phyloP scores from a whole-genome alignment of 1,140 invertebrate species.

The Adelges cooleyi region DNA sequence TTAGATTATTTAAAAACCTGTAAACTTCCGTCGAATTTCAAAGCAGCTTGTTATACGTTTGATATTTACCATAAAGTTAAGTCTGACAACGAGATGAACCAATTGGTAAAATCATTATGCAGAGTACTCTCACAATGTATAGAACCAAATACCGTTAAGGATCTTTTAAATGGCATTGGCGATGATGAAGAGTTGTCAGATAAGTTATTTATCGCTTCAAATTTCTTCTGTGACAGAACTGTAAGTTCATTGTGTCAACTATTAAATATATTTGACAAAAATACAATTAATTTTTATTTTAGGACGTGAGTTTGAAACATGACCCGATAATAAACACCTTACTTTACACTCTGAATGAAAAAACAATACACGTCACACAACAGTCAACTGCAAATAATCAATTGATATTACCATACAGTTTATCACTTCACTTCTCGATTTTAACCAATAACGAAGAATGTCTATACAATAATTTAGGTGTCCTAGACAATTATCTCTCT shows the following conservation, averaged over 20 bases:
- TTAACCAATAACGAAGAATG: not conserved
- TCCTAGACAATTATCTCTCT: not conserved
- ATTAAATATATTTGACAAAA: too few relatives aligned
- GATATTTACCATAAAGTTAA: slow-evolving; percentile 6
- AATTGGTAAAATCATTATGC: not conserved
- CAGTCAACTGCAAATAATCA: not conserved
- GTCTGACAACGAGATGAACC: not conserved
- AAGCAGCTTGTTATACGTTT: not conserved
- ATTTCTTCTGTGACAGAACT: not conserved
- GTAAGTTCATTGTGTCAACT: too few relatives aligned
- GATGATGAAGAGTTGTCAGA: not conserved
- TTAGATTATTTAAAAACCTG: not conserved
- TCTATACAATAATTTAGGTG: not conserved
- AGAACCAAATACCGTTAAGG: not conserved
- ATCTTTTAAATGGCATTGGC: not conserved
- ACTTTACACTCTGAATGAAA: not conserved
- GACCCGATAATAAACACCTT: not conserved
- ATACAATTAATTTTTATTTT: not conserved
- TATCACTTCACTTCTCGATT: not conserved
- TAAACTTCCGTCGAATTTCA: not conserved
- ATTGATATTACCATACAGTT: not conserved
- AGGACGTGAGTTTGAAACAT: not conserved
- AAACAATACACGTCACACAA: not conserved
- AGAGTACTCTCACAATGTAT: not conserved
- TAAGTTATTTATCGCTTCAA: not conserved